Evolutionary conservation across 2,888 invertebrate species (phyloP), one percentile per base, ranked within the genome.

Genomic region (Oxytorus armatus): DNA sequence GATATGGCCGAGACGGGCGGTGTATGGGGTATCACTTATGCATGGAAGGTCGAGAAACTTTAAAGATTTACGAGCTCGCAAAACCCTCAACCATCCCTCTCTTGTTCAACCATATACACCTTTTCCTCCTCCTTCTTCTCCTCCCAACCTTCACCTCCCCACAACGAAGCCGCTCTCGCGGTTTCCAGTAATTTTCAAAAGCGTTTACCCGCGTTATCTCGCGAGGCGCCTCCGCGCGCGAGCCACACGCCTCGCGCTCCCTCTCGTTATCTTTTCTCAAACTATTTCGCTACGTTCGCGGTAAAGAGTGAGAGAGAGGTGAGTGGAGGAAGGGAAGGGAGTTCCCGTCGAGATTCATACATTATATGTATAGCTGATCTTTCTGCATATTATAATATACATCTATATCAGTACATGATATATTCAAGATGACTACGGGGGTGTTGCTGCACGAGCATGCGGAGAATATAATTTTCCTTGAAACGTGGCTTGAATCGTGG

Each of bases 101-200:
- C 70, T 55, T 47, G n/a, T 66, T 57, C 25, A 55, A 47, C 29
- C 57, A 51, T n/a, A 33, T 23, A 36, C 18, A 2, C 65, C 39
- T 16, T 18, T 36, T 21, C 11, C 36, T 29, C 49, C 29, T 33
- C 14, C 23, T 1, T 18, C n/a, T 23, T 10, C 21, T 51, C 51
- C 1, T 23, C n/a, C 25, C 61, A 21, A 16, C 44, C 33, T 8
- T 21, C 33, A 44, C 25, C 25, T 63, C 18, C 53, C 55, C 61
- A 47, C 23, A 49, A 55, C 79, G 39, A 29, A 14, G 25, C 47
- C 63, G 59, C 53, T 61, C 42, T 53, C 73, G 80, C 73, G 80
- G 73, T 80, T 80, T 77, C 63, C 77, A 73, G 80, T 80, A 80
- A 80, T 80, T 77, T 80, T 80, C 80, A 73, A 80, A 80, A 80